Base-by-base conservation (phyloP, 2,797 vertebrate genomes). In the Okamejei kenojei region DNA sequence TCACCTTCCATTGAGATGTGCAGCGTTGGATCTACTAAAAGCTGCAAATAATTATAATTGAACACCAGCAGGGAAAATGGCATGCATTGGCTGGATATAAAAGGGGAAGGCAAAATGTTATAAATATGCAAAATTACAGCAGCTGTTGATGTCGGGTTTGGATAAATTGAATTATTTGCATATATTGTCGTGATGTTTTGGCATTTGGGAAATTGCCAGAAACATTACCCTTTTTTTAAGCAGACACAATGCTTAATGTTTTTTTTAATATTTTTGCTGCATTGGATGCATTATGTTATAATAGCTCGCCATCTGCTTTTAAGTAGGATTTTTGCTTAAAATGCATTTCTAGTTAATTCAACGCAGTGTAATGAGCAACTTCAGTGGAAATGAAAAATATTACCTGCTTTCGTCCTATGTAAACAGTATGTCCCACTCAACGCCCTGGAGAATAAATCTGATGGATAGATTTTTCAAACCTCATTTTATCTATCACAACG, bases 111-210 rank as follows among this genome's bases (percentile, higher is more conserved):
- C 32, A 2, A 91, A 88, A 82, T 73, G 68, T 23, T 92, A 35
- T 90, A 91, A 73, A 91, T 73, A 32, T 68, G 68, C 32, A 54
- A 76, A 76, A 54, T 92, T 38, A 29, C 23, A 92, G 73, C 90
- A 92, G 90, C 90, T 92, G 90, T 76, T 54, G 68, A 29, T 92
- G 90, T 92, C 45, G 17, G 71, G 45, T 92, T 76, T 35, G 54
- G 90, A 35, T 74, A 92, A 92, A 92, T 54, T 92, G 90, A 91
- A 73, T 91, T 91, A 91, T 91, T 91, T 91, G 35, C 90, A 92
- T 92, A 74, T 58, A 76, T 92, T 74, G 90, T 58, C 1, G 68
- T 92, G 35, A 92, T 92, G 23, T 58, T 92, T 92, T 92, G 73
- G 65, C 71, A 74, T 92, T 92, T 73, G 90, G 71, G 35, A 73